These are phyloP conservation scores for Leuciscus waleckii DNA, from an alignment of 2,797 vertebrate genomes.

Conservation along the genomic window DNA sequence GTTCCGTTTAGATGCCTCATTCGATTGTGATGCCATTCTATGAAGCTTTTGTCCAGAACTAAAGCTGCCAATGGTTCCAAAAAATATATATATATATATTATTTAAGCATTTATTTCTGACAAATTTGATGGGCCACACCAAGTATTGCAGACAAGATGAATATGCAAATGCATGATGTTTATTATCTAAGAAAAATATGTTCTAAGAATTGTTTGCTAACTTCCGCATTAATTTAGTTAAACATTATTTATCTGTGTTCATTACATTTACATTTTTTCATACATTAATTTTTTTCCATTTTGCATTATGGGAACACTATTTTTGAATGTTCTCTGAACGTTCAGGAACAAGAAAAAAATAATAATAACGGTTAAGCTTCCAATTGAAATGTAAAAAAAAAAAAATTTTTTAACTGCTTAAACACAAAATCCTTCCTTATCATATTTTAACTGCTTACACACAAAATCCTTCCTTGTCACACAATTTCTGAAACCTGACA, in stretches of 20 bases:
- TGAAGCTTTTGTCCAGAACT: conserved; percentile 11
- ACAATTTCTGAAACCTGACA: too few species aligned
- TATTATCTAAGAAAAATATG: conserved; percentile 1
- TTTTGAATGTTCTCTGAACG: background rate
- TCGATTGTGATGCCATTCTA: background rate
- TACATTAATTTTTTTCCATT: too few species aligned
- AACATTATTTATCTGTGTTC: background rate
- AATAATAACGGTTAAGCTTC: background rate
- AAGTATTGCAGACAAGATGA: background rate
- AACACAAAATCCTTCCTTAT: too few species aligned
- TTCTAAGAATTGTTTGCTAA: background rate
- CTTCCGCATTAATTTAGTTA: background rate
- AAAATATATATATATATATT: background rate
- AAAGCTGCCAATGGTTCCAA: background rate
- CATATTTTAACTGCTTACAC: too few species aligned
- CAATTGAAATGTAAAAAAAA: background rate
- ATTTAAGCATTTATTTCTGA: conserved; percentile 3
- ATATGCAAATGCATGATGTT: background rate
- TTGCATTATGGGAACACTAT: background rate
- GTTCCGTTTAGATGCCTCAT: background rate
- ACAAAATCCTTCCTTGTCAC: too few species aligned
- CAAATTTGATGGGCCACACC: background rate
- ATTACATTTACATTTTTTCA: background rate
- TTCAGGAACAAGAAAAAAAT: background rate
- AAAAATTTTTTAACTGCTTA: too few species aligned